These are phyloP conservation scores for Agriopis aurantiaria DNA, from an alignment of 2,888 invertebrate species.

Conservation along the genomic window DNA sequence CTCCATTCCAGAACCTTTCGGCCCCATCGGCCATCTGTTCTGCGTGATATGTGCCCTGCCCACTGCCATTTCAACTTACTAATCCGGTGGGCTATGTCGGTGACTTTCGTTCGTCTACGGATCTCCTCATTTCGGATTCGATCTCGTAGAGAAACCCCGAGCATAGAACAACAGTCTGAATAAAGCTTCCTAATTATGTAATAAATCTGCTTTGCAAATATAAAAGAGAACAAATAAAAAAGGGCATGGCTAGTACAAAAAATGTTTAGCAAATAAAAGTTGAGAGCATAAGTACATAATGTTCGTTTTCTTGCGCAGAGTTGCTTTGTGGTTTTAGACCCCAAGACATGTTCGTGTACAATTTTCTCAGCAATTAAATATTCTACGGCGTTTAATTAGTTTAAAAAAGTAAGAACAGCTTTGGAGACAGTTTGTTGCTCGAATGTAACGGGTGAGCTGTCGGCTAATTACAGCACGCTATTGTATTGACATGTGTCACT, in stretches of 20 bases:
- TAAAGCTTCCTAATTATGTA: not conserved
- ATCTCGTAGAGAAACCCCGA: too few species aligned
- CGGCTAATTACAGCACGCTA: conserved; percentile 64
- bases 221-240: not conserved
- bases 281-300: conserved; percentile 58
- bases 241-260: not conserved
- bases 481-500: conserved; percentile 70
- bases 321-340: conserved; percentile 76
- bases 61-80: too few species aligned
- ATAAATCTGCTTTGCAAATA: not conserved
- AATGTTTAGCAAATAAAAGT: conserved; percentile 63
- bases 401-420: conserved; percentile 76
- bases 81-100: too few species aligned
- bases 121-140: too few species aligned
- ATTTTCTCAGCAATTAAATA: conserved; percentile 84
- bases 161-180: too few species aligned
- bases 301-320: conserved; percentile 61
- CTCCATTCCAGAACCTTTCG: too few species aligned
- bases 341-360: conserved; percentile 65
- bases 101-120: too few species aligned
- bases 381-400: conserved; percentile 75
- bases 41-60: too few species aligned
- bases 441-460: conserved; percentile 62
- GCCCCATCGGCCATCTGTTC: too few species aligned
- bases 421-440: conserved; percentile 61